Conservation (phyloP, 2,888 invertebrate species). For the Nezara viridula region DNA sequence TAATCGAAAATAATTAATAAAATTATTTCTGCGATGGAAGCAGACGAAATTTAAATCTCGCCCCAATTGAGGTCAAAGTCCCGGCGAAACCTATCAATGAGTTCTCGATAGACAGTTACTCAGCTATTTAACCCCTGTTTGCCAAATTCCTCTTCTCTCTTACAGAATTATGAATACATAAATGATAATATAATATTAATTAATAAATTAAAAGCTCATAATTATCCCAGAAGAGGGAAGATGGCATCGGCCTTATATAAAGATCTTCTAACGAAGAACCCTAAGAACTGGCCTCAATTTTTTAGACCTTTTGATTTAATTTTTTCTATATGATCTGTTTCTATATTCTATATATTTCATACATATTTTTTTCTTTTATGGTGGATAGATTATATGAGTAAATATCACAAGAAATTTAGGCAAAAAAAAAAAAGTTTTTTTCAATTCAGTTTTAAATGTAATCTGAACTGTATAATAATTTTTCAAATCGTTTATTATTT, state of each 20-base stretch:
- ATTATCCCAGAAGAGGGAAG: neutral
- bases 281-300: neutral
- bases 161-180: neutral
- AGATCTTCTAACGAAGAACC: neutral
- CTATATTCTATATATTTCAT: too few relatives aligned
- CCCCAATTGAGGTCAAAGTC: neutral
- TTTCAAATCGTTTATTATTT: too few relatives aligned
- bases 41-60: neutral
- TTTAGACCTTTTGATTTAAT: too few relatives aligned
- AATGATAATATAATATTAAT: constrained; percentile 4
- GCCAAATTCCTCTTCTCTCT: neutral
- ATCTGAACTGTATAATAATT: too few relatives aligned
- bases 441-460: too few relatives aligned
- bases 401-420: too few relatives aligned
- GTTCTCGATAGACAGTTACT: neutral
- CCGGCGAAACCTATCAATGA: neutral
- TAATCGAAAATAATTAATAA: neutral
- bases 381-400: too few relatives aligned
- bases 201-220: neutral
- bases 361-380: too few relatives aligned
- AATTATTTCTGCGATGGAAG: neutral
- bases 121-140: neutral
- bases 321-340: too few relatives aligned
- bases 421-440: too few relatives aligned
- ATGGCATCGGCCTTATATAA: neutral